Conservation (phyloP, 2,888 invertebrate genomes). For the Euspilapteryx auroguttella region DNA sequence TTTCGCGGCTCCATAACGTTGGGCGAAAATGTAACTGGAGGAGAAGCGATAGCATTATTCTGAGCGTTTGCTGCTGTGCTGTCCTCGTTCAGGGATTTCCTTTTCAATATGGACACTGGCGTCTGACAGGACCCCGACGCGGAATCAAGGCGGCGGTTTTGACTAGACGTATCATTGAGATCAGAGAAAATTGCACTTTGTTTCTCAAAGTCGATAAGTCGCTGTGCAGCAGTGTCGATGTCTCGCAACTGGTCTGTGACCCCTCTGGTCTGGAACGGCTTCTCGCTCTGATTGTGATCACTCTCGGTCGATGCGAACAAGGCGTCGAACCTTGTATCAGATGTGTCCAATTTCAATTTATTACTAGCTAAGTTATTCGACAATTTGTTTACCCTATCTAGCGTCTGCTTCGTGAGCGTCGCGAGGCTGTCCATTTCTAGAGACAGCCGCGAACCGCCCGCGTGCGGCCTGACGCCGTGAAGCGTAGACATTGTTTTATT, state of each 20-base stretch:
- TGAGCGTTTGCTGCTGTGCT: conserved; percentile 41
- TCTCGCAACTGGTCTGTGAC: conserved; percentile 49
- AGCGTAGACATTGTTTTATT: conserved; percentile 41
- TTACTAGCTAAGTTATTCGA: conserved; percentile 56
- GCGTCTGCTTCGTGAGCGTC: conserved; percentile 66
- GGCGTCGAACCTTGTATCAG: conserved; percentile 34
- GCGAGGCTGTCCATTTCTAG: conserved; percentile 67
- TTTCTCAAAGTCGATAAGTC: conserved; percentile 57
- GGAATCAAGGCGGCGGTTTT: conserved; percentile 47
- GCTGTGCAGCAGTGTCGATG: conserved; percentile 55
- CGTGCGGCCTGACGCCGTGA: conserved; percentile 43
- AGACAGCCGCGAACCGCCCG: conserved; percentile 40
- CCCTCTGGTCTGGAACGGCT: conserved; percentile 29
- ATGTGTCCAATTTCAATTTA: conserved; percentile 39
- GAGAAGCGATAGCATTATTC: conserved; percentile 59
- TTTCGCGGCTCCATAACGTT: conserved; percentile 70
- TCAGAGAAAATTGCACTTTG: conserved; percentile 59
- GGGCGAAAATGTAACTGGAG: conserved; percentile 81
- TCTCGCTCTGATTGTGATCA: conserved; percentile 34
- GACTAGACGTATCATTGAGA: conserved; percentile 56
- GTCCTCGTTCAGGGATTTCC: conserved; percentile 64
- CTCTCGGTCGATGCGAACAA: conserved; percentile 31
- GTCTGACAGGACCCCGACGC: conserved; percentile 37
- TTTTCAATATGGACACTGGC: conserved; percentile 70
- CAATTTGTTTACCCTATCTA: conserved; percentile 69